Evolutionary conservation across 2,888 invertebrate species (phyloP), one percentile per base, ranked within the genome.

Genomic region (Seladonia tumulorum): DNA sequence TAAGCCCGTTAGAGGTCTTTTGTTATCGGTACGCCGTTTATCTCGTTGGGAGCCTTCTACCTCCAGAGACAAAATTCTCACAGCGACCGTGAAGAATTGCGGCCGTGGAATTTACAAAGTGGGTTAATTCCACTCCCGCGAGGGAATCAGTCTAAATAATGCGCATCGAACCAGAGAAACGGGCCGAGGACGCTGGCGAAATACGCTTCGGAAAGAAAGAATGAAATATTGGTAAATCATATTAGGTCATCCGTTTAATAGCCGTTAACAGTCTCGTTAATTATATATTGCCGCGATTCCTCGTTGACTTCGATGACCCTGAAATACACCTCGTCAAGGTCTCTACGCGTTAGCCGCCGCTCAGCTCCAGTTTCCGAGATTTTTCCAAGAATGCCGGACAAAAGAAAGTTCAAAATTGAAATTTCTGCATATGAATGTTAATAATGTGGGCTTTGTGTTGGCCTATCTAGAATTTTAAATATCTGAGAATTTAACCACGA

Each of bases 81-180:
- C 42, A 45, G 29, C 25, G 45, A 60, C 47, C 42, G 63, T 66
- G 68, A 80, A 80, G 66, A 75, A 80, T 80, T 29, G 66, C 29
- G 25, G 10, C 29, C 12, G 66, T 42, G 53, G 25, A 53, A 75
- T 39, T 42, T 49, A 66, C 53, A 77, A 77, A 77, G 70, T 78
- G 70, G 70, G 70, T 71, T 71, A 78, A 78, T 78, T 78, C 68
- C 77, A 14, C 25, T 42, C 39, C 53, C 49, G 25, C 22, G 68
- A 66, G 71, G 72, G 49, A 79, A 79, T 79, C 74, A 74, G 63
- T 79, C 49, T 66, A 29, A 35, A 79, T 73, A 57, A 79, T 79
- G 57, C 63, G 39, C 39, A 78, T 70, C 57, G 78, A 78, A 42
- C 70, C 49, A 22, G 10, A 39, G 18, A 39, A 78, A 78, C 53